phyloP scores from a whole-genome alignment of 2,888 invertebrate species.

The Ichneumon xanthorius region DNA sequence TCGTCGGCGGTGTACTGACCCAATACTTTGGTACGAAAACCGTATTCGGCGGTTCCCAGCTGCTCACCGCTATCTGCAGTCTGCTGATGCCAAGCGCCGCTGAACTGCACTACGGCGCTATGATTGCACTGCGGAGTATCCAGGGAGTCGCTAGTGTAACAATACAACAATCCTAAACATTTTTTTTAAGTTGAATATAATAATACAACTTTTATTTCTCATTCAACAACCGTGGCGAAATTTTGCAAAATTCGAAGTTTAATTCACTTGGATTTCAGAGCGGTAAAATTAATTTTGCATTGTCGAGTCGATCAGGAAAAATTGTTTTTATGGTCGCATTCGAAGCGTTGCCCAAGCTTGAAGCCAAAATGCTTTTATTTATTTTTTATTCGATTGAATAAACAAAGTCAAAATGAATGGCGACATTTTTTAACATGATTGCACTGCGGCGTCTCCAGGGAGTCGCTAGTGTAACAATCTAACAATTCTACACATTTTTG shows the following conservation, averaged over 20 bases:
- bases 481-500: no score
- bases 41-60: conserved; percentile 90
- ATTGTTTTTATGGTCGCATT: no score
- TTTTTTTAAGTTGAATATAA: no score
- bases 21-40: conserved; percentile 90
- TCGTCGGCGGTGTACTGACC: conserved; percentile 89
- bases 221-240: not conserved
- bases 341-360: no score
- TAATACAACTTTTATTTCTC: not conserved
- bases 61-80: conserved; percentile 89
- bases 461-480: conserved; percentile 87
- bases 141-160: conserved; percentile 90
- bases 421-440: conserved; percentile 80
- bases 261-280: no score
- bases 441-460: conserved; percentile 89
- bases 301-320: no score
- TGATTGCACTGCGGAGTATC: conserved; percentile 88
- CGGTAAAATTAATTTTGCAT: no score
- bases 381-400: not conserved
- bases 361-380: no score
- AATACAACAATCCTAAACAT: conserved; percentile 48
- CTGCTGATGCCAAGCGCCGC: conserved; percentile 89
- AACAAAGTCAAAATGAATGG: not conserved
- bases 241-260: not conserved
- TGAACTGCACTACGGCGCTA: conserved; percentile 87